These are phyloP conservation scores for Montipora foliosa DNA, from an alignment of 64 coral and sea anemone genomes.

Conservation along the genomic window DNA sequence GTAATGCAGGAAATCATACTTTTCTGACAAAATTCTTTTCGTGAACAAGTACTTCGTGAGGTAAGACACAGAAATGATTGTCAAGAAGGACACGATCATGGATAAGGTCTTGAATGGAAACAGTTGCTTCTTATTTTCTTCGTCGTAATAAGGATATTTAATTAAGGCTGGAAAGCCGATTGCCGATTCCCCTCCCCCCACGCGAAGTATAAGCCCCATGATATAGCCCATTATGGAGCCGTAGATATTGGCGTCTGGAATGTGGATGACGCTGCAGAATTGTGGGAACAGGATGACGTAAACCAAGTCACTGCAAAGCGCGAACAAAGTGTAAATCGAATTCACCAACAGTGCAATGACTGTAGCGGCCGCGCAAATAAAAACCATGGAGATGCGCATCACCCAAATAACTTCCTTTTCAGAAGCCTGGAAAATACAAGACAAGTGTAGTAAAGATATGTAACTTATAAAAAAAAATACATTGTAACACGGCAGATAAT, in stretches of 20 bases:
- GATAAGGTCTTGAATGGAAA: constrained; percentile 84
- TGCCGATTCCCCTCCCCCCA: constrained; percentile 75
- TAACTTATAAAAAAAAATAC: too few species aligned
- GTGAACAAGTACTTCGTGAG: constrained; percentile 65
- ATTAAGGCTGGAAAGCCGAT: constrained; percentile 73
- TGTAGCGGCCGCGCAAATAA: constrained; percentile 71
- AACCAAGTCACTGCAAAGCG: constrained; percentile 81
- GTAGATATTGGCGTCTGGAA: constrained; percentile 85
- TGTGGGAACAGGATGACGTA: constrained; percentile 94
- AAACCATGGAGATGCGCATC: constrained; percentile 83
- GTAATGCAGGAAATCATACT: constrained; percentile 66
- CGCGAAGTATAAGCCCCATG: constrained; percentile 73
- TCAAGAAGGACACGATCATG: constrained; percentile 71
- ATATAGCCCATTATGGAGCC: constrained; percentile 90
- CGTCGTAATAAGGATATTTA: constrained; percentile 88
- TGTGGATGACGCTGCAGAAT: constrained; percentile 80
- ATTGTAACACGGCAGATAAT: too few species aligned
- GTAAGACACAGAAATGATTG: constrained; percentile 71
- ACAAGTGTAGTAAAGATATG: background rate
- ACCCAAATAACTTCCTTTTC: constrained; percentile 82
- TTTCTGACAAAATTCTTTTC: constrained; percentile 55
- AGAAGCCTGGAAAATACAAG: constrained; percentile 75
- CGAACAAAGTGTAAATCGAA: constrained; percentile 84
- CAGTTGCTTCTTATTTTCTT: constrained; percentile 62
- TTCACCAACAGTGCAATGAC: constrained; percentile 71